Conservation (phyloP, 2,888 invertebrate genomes). For the Mythimna lalbum region DNA sequence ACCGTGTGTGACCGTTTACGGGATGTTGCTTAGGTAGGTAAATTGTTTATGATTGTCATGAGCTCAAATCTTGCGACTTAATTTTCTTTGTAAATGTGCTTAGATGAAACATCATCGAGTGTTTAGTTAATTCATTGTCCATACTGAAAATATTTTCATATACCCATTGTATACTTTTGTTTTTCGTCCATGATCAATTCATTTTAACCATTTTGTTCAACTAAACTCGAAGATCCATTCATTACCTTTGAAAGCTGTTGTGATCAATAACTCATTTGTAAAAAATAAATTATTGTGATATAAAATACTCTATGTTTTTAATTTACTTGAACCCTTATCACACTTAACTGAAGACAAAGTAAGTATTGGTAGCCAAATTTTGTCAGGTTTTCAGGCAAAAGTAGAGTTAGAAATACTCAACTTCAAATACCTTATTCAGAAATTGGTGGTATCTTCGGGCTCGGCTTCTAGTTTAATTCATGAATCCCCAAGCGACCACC, state of each 20-base stretch:
- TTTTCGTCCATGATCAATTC: conserved; percentile 73
- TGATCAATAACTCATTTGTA: conserved; percentile 89
- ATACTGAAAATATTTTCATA: conserved; percentile 64
- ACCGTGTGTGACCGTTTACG: conserved; percentile 83
- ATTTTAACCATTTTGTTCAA: conserved; percentile 80
- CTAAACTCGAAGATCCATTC: conserved; percentile 78
- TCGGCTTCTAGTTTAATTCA: too few relatives aligned
- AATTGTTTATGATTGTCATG: conserved; percentile 80
- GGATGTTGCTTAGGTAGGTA: conserved; percentile 84
- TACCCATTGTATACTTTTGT: conserved; percentile 69
- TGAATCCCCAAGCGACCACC: too few relatives aligned
- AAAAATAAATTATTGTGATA: conserved; percentile 91
- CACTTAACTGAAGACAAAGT: neutral
- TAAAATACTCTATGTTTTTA: conserved; percentile 73
- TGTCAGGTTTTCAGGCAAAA: too few relatives aligned
- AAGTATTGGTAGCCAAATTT: too few relatives aligned
- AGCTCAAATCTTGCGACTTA: conserved; percentile 85
- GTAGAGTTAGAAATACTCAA: too few relatives aligned
- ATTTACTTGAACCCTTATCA: conserved; percentile 18
- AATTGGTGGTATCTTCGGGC: too few relatives aligned
- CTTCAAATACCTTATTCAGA: too few relatives aligned
- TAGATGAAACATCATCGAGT: conserved; percentile 63
- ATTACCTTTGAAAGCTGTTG: conserved; percentile 86
- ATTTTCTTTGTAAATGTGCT: conserved; percentile 70
- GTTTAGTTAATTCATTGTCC: conserved; percentile 61